Conservation (phyloP, 2,113 vertebrate species). For the Sigmodon hispidus region DNA sequence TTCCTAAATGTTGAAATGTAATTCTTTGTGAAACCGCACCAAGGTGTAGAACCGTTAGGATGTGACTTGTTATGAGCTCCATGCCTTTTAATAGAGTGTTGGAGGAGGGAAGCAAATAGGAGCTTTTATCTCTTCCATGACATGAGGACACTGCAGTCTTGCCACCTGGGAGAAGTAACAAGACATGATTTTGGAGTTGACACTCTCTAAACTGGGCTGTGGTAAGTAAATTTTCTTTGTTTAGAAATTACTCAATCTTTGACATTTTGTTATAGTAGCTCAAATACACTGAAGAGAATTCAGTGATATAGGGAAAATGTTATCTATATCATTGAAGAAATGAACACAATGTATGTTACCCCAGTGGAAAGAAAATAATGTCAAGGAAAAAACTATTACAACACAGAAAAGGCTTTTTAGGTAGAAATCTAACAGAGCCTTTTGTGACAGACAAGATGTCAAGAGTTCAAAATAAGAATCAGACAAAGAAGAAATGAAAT, state of each 20-base stretch:
- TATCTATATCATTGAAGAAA: neutral
- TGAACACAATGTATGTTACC: neutral
- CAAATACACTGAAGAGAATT: neutral
- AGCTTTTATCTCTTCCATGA: neutral
- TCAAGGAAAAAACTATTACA: neutral
- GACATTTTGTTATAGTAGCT: neutral
- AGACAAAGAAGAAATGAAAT: neutral
- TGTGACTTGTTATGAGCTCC: too few relatives aligned
- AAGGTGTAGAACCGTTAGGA: neutral
- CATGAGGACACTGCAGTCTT: neutral
- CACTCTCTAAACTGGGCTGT: neutral
- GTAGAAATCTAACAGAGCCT: neutral
- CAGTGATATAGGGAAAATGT: neutral
- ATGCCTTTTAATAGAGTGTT: neutral
- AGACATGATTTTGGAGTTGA: neutral
- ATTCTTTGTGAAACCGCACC: neutral
- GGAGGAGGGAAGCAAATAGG: neutral
- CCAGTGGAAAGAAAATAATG: neutral
- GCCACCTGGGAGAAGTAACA: neutral
- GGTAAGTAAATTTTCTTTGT: neutral
- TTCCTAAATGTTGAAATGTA: neutral
- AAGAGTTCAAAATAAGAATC: conserved; percentile 24
- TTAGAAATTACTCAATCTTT: neutral
- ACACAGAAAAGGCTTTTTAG: neutral
- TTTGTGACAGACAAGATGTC: conserved; percentile 4